These are phyloP conservation scores for Zaprionus ghesquierei DNA, from an alignment of 1,140 invertebrate species.

Conservation along the genomic window DNA sequence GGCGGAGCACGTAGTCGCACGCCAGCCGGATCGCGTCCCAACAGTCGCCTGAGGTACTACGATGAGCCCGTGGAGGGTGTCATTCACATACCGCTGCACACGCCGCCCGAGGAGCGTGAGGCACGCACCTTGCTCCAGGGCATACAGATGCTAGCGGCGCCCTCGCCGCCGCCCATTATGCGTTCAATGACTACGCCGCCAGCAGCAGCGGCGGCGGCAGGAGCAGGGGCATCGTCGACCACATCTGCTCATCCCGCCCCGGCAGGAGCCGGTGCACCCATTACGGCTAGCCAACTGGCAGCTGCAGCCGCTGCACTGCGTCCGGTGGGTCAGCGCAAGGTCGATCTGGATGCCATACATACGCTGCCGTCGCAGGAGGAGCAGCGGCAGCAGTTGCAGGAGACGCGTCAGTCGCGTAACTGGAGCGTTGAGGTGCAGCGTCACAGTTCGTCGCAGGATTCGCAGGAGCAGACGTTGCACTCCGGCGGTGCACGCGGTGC, in stretches of 20 bases:
- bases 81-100: constrained; percentile 87
- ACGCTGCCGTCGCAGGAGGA: constrained; percentile 68
- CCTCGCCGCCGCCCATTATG: constrained; percentile 50
- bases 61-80: constrained; percentile 85
- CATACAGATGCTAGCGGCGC: constrained; percentile 66
- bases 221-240: not conserved
- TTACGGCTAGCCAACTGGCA: constrained; percentile 60
- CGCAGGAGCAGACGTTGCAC: constrained; percentile 69
- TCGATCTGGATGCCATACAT: constrained; percentile 78
- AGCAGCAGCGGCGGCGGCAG: not conserved
- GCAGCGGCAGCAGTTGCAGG: constrained; percentile 39
- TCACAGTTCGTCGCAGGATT: constrained; percentile 52
- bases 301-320: constrained; percentile 60
- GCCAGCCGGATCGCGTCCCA: constrained; percentile 59
- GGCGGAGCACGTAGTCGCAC: constrained; percentile 57
- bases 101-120: constrained; percentile 86
- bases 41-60: constrained; percentile 84
- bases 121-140: constrained; percentile 64
- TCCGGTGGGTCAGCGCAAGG: constrained; percentile 51
- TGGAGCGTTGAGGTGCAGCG: constrained; percentile 77
- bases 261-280: constrained; percentile 43
- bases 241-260: not conserved
- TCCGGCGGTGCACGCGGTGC: constrained; percentile 58
- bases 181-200: not conserved
- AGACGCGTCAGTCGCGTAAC: not conserved